Evolutionary conservation across 92 coral and sea anemone genomes (phyloP).

Genomic region (Diadumene lineata): DNA sequence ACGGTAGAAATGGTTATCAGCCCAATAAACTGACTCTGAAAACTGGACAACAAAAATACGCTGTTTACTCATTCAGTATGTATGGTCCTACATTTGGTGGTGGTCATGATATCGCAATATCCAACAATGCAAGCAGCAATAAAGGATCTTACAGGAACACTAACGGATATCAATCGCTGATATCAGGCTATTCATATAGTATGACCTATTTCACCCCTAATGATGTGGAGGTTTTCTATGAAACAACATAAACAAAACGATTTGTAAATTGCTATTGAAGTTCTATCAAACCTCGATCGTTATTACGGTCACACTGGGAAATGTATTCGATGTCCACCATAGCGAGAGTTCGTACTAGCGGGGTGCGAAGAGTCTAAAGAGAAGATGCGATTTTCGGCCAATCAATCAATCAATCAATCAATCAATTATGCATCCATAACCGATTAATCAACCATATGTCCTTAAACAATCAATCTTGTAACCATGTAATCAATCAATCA

Average conservation of each 20-base stretch:
- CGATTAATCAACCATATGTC: no score
- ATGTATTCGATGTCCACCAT: no score
- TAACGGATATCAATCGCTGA: background rate
- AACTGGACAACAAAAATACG: background rate
- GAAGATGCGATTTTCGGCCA: no score
- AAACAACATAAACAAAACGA: background rate
- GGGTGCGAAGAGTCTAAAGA: no score
- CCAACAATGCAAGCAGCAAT: background rate
- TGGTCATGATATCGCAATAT: background rate
- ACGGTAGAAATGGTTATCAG: background rate
- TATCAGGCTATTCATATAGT: background rate
- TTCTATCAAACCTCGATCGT: no score
- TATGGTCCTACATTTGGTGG: background rate
- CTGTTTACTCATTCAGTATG: background rate
- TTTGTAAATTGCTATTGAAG: no score
- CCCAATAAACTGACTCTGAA: background rate
- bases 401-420: no score
- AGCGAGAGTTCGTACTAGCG: no score
- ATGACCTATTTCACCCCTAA: background rate
- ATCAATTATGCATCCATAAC: no score
- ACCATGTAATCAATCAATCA: no score
- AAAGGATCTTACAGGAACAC: background rate
- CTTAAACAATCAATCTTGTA: no score
- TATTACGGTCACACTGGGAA: no score
- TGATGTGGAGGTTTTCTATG: background rate